phyloP scores from a whole-genome alignment of 2,797 vertebrate species.

The Eospalax fontanierii region DNA sequence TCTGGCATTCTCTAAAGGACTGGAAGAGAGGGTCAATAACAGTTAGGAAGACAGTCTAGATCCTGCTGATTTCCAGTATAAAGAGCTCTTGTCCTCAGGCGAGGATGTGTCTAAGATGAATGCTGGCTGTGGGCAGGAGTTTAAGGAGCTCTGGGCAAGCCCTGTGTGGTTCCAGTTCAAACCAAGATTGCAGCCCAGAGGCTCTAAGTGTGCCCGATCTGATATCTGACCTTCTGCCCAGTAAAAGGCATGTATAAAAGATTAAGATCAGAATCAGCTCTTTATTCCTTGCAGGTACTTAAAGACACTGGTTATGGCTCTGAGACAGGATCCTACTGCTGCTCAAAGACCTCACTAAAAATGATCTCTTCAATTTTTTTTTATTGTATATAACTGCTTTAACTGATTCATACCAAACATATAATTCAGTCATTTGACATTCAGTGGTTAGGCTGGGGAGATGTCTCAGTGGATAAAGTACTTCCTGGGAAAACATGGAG shows the following conservation, averaged over 20 bases:
- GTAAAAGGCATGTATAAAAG: background rate
- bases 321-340: background rate
- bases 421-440: background rate
- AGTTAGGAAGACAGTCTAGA: background rate
- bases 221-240: background rate
- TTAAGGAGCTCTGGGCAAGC: background rate
- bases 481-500: accelerated
- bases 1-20: background rate
- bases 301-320: background rate
- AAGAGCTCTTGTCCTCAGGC: background rate
- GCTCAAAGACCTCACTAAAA: background rate
- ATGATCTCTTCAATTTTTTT: background rate
- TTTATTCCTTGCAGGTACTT: background rate
- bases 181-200: background rate
- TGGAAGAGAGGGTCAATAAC: background rate
- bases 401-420: background rate
- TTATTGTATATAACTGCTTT: background rate
- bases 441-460: background rate
- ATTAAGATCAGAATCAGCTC: background rate
- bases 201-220: background rate
- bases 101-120: background rate
- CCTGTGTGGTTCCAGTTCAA: background rate
- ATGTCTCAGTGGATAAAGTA: background rate
- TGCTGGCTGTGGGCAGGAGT: background rate
- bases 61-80: background rate